These are phyloP conservation scores for Neosalanx taihuensis DNA, from an alignment of 2,797 vertebrate genomes.

Conservation along the genomic window DNA sequence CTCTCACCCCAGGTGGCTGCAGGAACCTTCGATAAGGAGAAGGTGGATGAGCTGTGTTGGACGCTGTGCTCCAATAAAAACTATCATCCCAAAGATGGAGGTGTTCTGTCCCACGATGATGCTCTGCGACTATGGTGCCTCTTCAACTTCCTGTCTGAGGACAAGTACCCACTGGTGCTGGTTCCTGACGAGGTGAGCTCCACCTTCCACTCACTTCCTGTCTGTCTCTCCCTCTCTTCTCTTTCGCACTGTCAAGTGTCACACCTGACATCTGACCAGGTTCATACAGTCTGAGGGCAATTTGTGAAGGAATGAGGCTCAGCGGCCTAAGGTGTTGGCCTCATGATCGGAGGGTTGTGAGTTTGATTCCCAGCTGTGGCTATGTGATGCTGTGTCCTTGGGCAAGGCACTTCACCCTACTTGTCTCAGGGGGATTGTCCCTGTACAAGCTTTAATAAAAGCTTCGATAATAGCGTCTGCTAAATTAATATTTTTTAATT, in stretches of 20 bases:
- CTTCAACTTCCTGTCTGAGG: conserved; percentile 86
- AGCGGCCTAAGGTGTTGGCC: too few relatives aligned
- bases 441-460: too few relatives aligned
- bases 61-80: conserved; percentile 84
- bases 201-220: background rate
- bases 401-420: too few relatives aligned
- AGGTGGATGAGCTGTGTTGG: conserved; percentile 86
- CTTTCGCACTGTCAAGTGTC: background rate
- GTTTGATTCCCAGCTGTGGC: too few relatives aligned
- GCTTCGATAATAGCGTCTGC: too few relatives aligned
- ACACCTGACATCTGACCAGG: background rate
- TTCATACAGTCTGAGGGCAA: too few relatives aligned
- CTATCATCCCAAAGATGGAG: conserved; percentile 45
- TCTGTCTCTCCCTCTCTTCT: too few relatives aligned
- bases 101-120: conserved; percentile 74
- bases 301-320: too few relatives aligned
- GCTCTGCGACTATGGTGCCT: conserved; percentile 86
- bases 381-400: too few relatives aligned
- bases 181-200: conserved; percentile 82
- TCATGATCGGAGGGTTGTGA: too few relatives aligned
- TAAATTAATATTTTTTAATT: too few relatives aligned
- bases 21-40: conserved; percentile 80
- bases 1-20: conserved; percentile 48
- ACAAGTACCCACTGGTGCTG: conserved; percentile 82
- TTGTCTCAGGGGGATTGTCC: too few relatives aligned